These are phyloP conservation scores for Neogobius melanostomus DNA, from an alignment of 2,113 vertebrate genomes.

Conservation along the genomic window DNA sequence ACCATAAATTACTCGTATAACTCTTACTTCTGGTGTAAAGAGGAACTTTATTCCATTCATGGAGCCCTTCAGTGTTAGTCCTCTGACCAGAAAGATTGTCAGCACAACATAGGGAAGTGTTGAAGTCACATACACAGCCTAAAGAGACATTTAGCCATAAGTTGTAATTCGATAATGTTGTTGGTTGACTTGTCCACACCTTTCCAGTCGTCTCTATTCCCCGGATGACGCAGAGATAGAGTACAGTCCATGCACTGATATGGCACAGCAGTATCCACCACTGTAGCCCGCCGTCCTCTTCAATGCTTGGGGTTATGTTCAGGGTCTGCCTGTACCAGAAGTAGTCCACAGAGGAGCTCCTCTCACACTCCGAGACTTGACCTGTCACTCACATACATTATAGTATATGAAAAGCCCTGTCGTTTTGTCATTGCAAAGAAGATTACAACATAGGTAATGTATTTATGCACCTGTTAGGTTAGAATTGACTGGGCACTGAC, in stretches of 20 bases:
- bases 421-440: not conserved
- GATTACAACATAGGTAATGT: not conserved
- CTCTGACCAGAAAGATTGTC: slow-evolving; percentile 89
- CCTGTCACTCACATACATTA: slow-evolving; percentile 59
- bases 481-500: slow-evolving; percentile 77
- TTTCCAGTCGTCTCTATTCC: slow-evolving; percentile 94
- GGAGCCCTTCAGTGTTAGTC: slow-evolving; percentile 87
- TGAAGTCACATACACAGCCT: slow-evolving; percentile 91
- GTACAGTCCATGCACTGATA: slow-evolving; percentile 81
- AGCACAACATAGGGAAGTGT: slow-evolving; percentile 89
- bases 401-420: not conserved
- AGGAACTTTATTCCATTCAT: slow-evolving; percentile 83
- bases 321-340: slow-evolving; percentile 92
- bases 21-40: slow-evolving; percentile 88
- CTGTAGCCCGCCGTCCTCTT: slow-evolving; percentile 79
- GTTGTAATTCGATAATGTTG: not conserved
- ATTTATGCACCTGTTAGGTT: slow-evolving; percentile 79
- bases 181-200: slow-evolving; percentile 65
- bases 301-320: slow-evolving; percentile 80
- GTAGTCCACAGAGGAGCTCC: slow-evolving; percentile 87
- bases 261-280: slow-evolving; percentile 86
- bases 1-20: not conserved
- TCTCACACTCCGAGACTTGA: slow-evolving; percentile 78
- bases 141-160: slow-evolving; percentile 9
- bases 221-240: slow-evolving; percentile 85